Base-by-base conservation (phyloP, 2,888 invertebrate species). In the Rotaria macrura region DNA sequence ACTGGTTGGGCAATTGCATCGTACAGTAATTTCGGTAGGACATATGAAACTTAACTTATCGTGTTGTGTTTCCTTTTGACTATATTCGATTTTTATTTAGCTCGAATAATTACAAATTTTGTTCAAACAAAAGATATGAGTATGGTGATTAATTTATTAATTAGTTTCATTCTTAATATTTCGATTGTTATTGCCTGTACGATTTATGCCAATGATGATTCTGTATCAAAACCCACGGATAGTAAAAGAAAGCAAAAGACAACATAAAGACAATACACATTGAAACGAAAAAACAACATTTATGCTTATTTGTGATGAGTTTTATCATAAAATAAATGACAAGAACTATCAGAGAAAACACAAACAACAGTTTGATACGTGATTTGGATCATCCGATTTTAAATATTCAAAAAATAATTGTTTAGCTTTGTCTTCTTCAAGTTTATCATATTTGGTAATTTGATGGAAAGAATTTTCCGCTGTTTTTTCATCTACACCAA, bases 351-450 rank as follows among this genome's bases (percentile, higher is more conserved):
- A 79, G 2, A 79, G 43, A 79, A 79, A 79, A 79, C 79, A 79
- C 43, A 79, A 43, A 43, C 79, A 79, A 43, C 79, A 79, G 43
- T 79, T 79, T 14, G 79, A 79, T 10, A 79, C 17, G 43, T 79
- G 79, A 79, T 43, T 43, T 43, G 79, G 79, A 79, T 79, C 79
- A 43, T 79, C 79, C 1, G 43, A n/a, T 79, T 79, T 79, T 0
- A 79, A 4, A 79, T 79, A 79, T 79, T 79, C 79, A 40, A 79
- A 25, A 79, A 79, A 79, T 25, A 79, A n/a, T 38, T n/a, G 43
- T 43, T 79, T 79, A 1, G 79, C 79, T 79, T 23, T 43, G n/a
- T 79, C 79, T 43, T 79, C 79, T 79, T 79, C 43, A 12, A 79
- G n/a, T 79, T 43, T 79, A 10, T 43, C 79, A 25, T 17, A 23